Conservation (phyloP, 2,888 invertebrate genomes). For the Scelioninae gen. 1 region DNA sequence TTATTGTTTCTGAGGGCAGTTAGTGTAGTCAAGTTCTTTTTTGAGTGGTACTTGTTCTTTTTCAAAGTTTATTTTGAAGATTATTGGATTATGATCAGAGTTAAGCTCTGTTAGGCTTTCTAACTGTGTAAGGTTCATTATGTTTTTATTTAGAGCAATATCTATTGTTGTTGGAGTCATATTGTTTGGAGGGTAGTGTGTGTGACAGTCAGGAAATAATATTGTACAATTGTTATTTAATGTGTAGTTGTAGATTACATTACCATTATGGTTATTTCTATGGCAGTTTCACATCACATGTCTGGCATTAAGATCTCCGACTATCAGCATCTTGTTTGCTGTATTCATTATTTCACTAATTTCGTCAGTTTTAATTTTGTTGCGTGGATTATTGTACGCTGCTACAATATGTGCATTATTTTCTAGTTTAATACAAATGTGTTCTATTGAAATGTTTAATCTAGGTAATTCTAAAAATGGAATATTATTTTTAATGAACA, state of each 20-base stretch:
- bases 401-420: constrained; percentile 56
- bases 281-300: constrained; percentile 71
- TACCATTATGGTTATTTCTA: constrained; percentile 69
- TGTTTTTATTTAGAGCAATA: constrained; percentile 73
- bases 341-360: too few species aligned
- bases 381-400: constrained; percentile 68
- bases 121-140: constrained; percentile 50
- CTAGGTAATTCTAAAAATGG: constrained; percentile 19
- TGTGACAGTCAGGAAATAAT: constrained; percentile 70
- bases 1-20: constrained; percentile 38
- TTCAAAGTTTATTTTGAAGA: constrained; percentile 39
- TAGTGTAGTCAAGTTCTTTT: background rate
- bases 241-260: constrained; percentile 55
- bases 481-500: constrained; percentile 15
- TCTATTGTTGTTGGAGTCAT: too few species aligned
- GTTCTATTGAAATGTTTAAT: constrained; percentile 50
- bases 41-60: too few species aligned
- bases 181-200: too few species aligned
- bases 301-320: constrained; percentile 73
- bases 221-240: constrained; percentile 67
- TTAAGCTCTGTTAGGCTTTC: constrained; percentile 63
- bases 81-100: constrained; percentile 73
- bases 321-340: constrained; percentile 65
- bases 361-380: constrained; percentile 40
- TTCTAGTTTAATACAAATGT: constrained; percentile 58